These are phyloP conservation scores for Hypena proboscidalis DNA, from an alignment of 2,888 invertebrate species.

Conservation along the genomic window DNA sequence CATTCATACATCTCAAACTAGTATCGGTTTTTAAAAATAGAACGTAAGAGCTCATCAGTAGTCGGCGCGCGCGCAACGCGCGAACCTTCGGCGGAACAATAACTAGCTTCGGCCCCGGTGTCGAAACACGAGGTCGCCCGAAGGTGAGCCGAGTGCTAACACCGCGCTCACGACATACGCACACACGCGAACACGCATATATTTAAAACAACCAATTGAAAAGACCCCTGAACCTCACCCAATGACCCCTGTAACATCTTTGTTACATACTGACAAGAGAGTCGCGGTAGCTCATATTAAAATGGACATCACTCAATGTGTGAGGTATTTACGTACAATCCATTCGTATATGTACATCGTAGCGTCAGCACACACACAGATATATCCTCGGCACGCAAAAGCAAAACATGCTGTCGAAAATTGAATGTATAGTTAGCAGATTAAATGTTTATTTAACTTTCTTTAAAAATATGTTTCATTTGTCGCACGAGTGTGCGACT, in stretches of 20 bases:
- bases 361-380: slow-evolving; percentile 56
- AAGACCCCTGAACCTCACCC: slow-evolving; percentile 17
- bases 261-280: slow-evolving; percentile 5
- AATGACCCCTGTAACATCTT: background rate
- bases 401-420: slow-evolving; percentile 77
- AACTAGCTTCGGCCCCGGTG: slow-evolving; percentile 70
- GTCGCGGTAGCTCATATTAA: slow-evolving; percentile 39
- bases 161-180: slow-evolving; percentile 69
- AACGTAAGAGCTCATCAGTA: slow-evolving; percentile 75
- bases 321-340: slow-evolving; percentile 59
- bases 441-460: slow-evolving; percentile 38
- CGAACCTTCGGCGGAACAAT: slow-evolving; percentile 80
- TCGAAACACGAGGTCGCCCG: slow-evolving; percentile 82
- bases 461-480: slow-evolving; percentile 33
- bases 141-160: slow-evolving; percentile 80
- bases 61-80: slow-evolving; percentile 72
- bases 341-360: slow-evolving; percentile 53
- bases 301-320: slow-evolving; percentile 43
- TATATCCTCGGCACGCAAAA: slow-evolving; percentile 67
- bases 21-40: slow-evolving; percentile 66
- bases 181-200: slow-evolving; percentile 48
- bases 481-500: slow-evolving; percentile 13
- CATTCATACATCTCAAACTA: slow-evolving; percentile 42
- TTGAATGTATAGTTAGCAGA: slow-evolving; percentile 60
- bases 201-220: slow-evolving; percentile 45